phyloP scores from a whole-genome alignment of 2,888 invertebrate genomes.

The Pristionchus mayeri region DNA sequence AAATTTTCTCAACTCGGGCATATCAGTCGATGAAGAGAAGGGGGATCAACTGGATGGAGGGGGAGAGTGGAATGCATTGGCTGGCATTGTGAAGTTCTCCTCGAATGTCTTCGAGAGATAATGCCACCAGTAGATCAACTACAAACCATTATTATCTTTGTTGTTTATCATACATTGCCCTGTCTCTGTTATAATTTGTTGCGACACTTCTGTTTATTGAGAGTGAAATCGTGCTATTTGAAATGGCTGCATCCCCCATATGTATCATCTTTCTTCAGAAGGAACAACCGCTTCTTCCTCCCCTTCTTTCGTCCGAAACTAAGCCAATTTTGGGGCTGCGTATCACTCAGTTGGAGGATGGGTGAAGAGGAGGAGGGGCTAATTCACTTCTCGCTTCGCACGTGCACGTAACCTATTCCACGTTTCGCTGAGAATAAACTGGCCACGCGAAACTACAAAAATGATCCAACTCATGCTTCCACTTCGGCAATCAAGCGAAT shows the following conservation, averaged over 20 bases:
- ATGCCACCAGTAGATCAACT: slow-evolving; percentile 83
- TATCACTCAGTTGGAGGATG: no score
- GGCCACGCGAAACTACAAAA: not conserved
- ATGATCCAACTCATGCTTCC: no score
- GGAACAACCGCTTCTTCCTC: not conserved
- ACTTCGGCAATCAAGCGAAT: no score
- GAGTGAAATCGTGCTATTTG: no score
- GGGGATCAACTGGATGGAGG: not conserved
- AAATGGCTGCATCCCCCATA: not conserved
- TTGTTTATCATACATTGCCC: no score
- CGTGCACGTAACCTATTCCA: not conserved
- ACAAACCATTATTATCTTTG: no score
- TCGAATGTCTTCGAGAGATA: slow-evolving; percentile 72
- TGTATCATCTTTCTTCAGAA: not conserved
- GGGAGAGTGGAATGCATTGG: not conserved
- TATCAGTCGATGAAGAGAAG: no score
- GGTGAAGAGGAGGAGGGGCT: not conserved
- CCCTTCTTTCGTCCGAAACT: slow-evolving; percentile 2
- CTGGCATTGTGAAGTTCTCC: slow-evolving; percentile 14
- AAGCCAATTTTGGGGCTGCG: not conserved
- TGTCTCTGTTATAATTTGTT: no score
- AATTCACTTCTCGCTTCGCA: slow-evolving; percentile 11
- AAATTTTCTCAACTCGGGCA: no score
- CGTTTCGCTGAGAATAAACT: not conserved
- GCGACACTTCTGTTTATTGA: no score